These are phyloP conservation scores for Cephalotes varians DNA, from an alignment of 2,888 invertebrate species.

Conservation along the genomic window DNA sequence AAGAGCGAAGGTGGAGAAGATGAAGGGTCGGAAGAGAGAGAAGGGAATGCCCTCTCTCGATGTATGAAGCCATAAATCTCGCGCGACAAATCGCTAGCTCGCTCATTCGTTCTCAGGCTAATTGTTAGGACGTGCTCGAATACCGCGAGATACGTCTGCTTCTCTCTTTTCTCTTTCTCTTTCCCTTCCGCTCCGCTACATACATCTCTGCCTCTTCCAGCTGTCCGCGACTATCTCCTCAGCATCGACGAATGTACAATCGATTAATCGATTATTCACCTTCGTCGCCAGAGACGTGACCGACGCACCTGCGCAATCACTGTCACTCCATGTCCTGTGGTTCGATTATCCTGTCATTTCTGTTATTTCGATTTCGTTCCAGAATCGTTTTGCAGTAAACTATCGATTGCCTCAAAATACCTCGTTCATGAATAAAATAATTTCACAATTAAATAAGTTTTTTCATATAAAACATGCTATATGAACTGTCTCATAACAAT, in stretches of 20 bases:
- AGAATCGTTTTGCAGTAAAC: conserved; percentile 1
- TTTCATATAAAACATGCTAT: neutral
- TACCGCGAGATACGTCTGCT: conserved; percentile 64
- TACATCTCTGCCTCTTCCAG: conserved; percentile 24
- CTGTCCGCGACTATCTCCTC: conserved; percentile 41
- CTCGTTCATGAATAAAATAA: neutral
- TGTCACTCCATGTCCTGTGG: conserved; percentile 44
- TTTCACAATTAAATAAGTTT: neutral
- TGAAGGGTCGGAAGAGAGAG: conserved; percentile 30
- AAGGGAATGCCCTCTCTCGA: conserved; percentile 58
- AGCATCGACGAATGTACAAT: conserved; percentile 73
- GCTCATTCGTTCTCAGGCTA: conserved; percentile 80
- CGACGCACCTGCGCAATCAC: conserved; percentile 61
- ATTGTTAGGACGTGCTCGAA: conserved; percentile 80
- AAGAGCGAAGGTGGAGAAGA: conserved; percentile 19
- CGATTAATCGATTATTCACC: conserved; percentile 79
- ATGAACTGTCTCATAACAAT: too few species aligned
- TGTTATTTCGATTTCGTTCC: conserved; percentile 31
- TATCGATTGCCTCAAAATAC: neutral
- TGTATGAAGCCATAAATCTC: conserved; percentile 83
- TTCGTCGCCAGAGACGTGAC: conserved; percentile 36
- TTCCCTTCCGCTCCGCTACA: conserved; percentile 22
- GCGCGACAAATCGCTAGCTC: conserved; percentile 80
- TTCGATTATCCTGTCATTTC: conserved; percentile 48
- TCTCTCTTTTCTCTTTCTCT: conserved; percentile 42